Conservation (phyloP, 1,140 invertebrate genomes). For the Aporrectodea caliginosa region DNA sequence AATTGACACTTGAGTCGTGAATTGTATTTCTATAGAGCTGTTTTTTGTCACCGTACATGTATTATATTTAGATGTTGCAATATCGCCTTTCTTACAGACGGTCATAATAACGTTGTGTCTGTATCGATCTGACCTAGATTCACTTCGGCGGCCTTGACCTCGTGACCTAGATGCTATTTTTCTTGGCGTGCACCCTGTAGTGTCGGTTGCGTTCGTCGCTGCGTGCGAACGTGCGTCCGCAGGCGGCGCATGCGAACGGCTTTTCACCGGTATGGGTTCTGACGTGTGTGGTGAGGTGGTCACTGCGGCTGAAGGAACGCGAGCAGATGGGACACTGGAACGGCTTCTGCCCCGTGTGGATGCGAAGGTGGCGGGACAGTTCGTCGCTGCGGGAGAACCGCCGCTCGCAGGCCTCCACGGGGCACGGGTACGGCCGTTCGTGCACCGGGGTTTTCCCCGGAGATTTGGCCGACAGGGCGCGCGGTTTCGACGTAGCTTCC, state of each 20-base stretch:
- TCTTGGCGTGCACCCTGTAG: conserved; percentile 76
- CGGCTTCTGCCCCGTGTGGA: conserved; percentile 98
- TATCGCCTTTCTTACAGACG: not conserved
- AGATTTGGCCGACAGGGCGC: too few species aligned
- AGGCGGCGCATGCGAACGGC: conserved; percentile 83
- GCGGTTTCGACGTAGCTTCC: not conserved
- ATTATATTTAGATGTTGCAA: not conserved
- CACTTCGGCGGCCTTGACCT: not conserved
- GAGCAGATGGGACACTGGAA: conserved; percentile 98
- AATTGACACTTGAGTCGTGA: too few species aligned
- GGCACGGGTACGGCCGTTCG: conserved; percentile 19
- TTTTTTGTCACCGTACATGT: too few species aligned
- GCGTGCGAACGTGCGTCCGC: conserved; percentile 84
- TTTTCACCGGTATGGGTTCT: conserved; percentile 62
- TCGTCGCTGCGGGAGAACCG: conserved; percentile 17
- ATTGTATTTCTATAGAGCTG: too few species aligned
- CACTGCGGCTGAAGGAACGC: conserved; percentile 90
- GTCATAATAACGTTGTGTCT: not conserved
- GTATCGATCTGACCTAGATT: not conserved
- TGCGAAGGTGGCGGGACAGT: conserved; percentile 12
- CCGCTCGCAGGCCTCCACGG: conserved; percentile 6
- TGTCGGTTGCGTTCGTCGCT: conserved; percentile 94
- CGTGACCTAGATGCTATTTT: not conserved
- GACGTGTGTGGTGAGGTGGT: conserved; percentile 57
- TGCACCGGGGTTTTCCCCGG: not conserved